Percentiles rank a stretch among this genome's conserved stretches.
phyloP scores from a whole-genome alignment of 2,888 invertebrate species.

The Phyllotreta striolata region DNA sequence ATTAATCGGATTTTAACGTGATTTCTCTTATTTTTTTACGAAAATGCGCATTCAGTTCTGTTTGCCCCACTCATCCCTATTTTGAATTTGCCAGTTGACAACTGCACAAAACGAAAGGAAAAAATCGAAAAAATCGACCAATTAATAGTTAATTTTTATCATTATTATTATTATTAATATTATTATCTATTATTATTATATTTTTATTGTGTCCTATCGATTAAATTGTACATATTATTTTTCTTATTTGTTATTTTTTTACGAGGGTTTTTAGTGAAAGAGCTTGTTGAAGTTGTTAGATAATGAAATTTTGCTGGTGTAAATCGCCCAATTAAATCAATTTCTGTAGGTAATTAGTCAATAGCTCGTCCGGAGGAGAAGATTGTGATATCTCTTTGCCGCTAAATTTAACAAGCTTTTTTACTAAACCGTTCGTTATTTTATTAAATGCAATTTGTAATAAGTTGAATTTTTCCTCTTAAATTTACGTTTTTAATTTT shows the following conservation, averaged over 20 bases:
- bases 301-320: too few relatives aligned
- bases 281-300: conserved; percentile 32
- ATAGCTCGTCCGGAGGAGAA: not conserved
- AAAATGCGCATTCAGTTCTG: not conserved
- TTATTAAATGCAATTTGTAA: conserved; percentile 29
- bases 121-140: conserved; percentile 5
- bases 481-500: conserved; percentile 17
- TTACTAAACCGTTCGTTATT: conserved; percentile 25
- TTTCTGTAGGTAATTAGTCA: too few relatives aligned
- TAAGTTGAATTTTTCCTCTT: conserved; percentile 34
- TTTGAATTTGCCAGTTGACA: conserved; percentile 23
- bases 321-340: too few relatives aligned
- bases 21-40: not conserved
- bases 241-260: conserved; percentile 31
- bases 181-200: too few relatives aligned
- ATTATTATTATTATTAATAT: conserved; percentile 26
- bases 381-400: conserved; percentile 22
- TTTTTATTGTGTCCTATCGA: too few relatives aligned
- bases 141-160: conserved; percentile 10
- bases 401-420: conserved; percentile 5
- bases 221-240: too few relatives aligned
- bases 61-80: conserved; percentile 19
- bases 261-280: conserved; percentile 38
- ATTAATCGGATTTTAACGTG: not conserved
- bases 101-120: not conserved